Percentiles rank a stretch among this genome's conserved stretches.
phyloP scores from a whole-genome alignment of 2,888 invertebrate genomes.

The Lasioglossum pauxillum region DNA sequence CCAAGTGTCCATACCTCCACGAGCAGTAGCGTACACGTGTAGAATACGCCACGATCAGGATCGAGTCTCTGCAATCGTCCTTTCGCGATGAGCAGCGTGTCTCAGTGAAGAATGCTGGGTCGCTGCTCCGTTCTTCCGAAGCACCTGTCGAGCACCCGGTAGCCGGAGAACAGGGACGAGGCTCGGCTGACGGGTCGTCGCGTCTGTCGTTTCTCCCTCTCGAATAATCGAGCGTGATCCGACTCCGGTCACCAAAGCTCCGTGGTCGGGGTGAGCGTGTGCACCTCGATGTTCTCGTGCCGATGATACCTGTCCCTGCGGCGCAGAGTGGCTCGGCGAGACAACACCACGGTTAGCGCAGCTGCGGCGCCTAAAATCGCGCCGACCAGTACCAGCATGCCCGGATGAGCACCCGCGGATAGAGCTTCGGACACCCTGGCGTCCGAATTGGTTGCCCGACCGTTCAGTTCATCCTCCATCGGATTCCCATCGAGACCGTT shows the following conservation, averaged over 20 bases:
- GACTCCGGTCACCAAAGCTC: constrained; percentile 89
- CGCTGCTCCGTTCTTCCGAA: constrained; percentile 22
- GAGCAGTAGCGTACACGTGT: neutral
- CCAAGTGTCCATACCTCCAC: no score
- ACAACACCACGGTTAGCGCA: constrained; percentile 85
- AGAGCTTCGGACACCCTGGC: constrained; percentile 75
- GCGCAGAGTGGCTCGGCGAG: constrained; percentile 82
- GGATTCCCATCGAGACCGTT: constrained; percentile 73
- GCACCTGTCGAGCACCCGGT: constrained; percentile 48
- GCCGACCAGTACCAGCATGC: constrained; percentile 86
- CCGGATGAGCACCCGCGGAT: constrained; percentile 85
- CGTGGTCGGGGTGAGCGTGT: constrained; percentile 86
- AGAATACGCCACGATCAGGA: neutral
- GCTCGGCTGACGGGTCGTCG: constrained; percentile 66
- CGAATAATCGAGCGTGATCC: constrained; percentile 65
- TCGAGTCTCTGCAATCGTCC: neutral
- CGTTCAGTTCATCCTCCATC: constrained; percentile 78
- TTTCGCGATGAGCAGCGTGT: neutral
- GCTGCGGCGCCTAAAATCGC: constrained; percentile 86
- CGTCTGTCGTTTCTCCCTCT: constrained; percentile 58
- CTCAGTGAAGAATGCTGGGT: neutral
- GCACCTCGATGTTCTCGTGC: constrained; percentile 87
- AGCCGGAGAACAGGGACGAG: constrained; percentile 80
- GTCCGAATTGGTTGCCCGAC: constrained; percentile 77
- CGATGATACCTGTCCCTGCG: constrained; percentile 77